These are phyloP conservation scores for Oxystoma pomonae DNA, from an alignment of 2,888 invertebrate species.

Conservation along the genomic window DNA sequence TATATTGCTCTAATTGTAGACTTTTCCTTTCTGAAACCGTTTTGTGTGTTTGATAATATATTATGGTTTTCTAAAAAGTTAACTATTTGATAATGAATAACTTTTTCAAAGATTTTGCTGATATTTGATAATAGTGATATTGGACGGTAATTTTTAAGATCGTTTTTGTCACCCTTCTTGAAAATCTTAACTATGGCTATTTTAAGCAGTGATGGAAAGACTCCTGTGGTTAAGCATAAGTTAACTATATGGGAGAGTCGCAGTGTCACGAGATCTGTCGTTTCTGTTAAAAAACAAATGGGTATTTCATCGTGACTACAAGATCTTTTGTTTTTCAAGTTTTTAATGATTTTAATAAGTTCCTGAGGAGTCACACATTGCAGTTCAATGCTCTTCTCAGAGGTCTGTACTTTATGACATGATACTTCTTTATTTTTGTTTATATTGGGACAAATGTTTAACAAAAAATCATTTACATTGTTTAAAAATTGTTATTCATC, in stretches of 20 bases:
- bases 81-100: not conserved
- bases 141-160: conserved; percentile 1
- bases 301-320: too few species aligned
- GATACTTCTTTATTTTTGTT: too few species aligned
- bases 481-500: too few species aligned
- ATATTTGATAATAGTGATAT: conserved; percentile 2
- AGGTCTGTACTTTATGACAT: too few species aligned
- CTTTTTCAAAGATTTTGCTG: conserved; percentile 4
- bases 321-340: too few species aligned
- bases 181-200: conserved; percentile 3
- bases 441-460: too few species aligned
- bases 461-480: too few species aligned
- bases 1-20: conserved; percentile 6
- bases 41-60: not conserved
- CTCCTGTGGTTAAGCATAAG: not conserved
- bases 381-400: too few species aligned
- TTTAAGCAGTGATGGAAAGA: not conserved
- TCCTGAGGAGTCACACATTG: too few species aligned
- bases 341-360: too few species aligned
- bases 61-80: not conserved
- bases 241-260: conserved; percentile 1
- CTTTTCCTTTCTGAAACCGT: conserved; percentile 5
- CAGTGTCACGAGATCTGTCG: not conserved
- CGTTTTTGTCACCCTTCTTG: conserved; percentile 5
- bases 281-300: too few species aligned